A percentile compares a stretch with the other conserved stretches of the same genome.
Conservation (phyloP, 2,888 invertebrate species). For the Ditylenchus weischeri region DNA sequence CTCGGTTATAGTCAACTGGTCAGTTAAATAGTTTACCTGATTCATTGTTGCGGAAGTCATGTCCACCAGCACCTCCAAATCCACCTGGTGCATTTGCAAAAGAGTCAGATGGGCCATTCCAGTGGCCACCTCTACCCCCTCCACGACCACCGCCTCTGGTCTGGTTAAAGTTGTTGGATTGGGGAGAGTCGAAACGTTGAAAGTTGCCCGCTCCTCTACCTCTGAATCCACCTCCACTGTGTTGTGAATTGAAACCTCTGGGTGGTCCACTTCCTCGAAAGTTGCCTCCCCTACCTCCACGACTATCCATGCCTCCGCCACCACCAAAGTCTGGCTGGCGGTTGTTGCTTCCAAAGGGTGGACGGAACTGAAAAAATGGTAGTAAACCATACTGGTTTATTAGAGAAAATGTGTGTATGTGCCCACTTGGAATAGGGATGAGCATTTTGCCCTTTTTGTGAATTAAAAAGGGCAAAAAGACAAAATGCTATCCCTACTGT, state of each 20-base stretch:
- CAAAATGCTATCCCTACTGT: no score
- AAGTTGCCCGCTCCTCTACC: conserved; percentile 1
- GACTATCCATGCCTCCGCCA: background rate
- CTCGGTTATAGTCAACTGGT: no score
- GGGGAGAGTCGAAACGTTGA: background rate
- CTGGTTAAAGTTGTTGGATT: background rate
- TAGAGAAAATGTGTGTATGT: no score
- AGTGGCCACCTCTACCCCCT: background rate
- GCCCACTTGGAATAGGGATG: no score
- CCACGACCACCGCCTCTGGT: conserved; percentile 1
- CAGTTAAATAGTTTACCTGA: no score
- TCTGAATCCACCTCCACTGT: background rate
- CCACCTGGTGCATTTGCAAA: no score
- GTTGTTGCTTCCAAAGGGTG: background rate
- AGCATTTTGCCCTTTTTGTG: no score
- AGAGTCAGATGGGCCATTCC: background rate
- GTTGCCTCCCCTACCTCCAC: conserved; percentile 10
- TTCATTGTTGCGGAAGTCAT: no score
- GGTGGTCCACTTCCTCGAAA: conserved; percentile 8
- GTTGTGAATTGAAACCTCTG: background rate
- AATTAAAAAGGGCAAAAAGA: no score
- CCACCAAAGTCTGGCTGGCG: background rate
- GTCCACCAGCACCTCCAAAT: no score
- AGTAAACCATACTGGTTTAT: background rate
- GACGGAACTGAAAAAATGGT: conserved; percentile 11